Evolutionary conservation across 2,113 vertebrate species (phyloP), one percentile per base, ranked within the genome.

Genomic region (Arothron firmamentum): DNA sequence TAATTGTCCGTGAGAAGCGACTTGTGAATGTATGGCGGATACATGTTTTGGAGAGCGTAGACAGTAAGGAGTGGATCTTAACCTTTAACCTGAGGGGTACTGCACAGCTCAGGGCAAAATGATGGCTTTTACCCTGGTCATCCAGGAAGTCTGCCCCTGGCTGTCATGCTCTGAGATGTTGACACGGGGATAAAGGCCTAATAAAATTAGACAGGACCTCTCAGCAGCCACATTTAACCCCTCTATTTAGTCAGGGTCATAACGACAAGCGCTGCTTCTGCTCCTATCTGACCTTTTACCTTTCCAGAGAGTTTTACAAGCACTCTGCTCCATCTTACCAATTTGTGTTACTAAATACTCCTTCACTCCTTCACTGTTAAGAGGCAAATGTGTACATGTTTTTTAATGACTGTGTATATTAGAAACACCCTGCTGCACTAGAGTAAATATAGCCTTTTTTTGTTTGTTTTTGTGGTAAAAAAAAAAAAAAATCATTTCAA

Each of bases 191-290:
- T 38, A 41, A 70, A 66, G 85, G 54, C 20, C 46, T 84, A 82
- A 87, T 77, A 57, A 65, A 68, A 61, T 3, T 19, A 67, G 80
- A 85, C 65, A 13, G 54, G 60, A 34, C 47, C 67, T 73, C 67
- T 78, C 52, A 58, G 57, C 59, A 71, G 71, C 59, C 61, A 62
- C 67, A 72, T 78, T 65, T 81, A 66, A 83, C 74, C 77, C 12
- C 4, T 58, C 46, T 53, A 49, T 74, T 63, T 65, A 9, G 49
- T 45, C 31, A 4, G 23, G 59, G 70, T 80, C 78, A 72, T 56
- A 52, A 34, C 38, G 61, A 41, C 50, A n/a, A 54, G 34, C 34
- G 16, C 6, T 16, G 12, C 51, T 53, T 61, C 38, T 51, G 14
- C 17, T 49, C 10, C 23, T 20, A 19, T 60, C 13, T 38, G 18